Base-by-base conservation (phyloP, 2,888 invertebrate species). In the Serripes groenlandicus region DNA sequence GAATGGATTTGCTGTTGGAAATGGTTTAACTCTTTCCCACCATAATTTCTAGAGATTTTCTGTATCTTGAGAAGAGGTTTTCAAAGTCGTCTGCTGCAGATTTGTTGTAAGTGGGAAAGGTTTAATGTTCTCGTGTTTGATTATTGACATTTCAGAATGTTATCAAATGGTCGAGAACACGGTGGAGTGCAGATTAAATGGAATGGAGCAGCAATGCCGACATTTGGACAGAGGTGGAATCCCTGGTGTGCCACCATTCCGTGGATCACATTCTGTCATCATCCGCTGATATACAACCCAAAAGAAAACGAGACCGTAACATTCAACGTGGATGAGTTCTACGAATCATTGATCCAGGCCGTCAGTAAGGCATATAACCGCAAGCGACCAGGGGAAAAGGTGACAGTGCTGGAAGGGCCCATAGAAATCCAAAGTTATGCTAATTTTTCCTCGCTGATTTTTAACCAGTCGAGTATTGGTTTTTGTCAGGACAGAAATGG, bases 401-500 rank as follows among this genome's bases (percentile, higher is more conserved):
- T 93, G 66, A 91, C 90, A 2, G 89, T 93, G 0, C 75, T 91
- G 5, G 93, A 94, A 74, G 91, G 90, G 0, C 92, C 93, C 3
- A 97, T 98, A 75, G 95, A 97, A 18, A 96, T 98, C 87, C 97
- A 97, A 92, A 97, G 97, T 93, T 98, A 98, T 92, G 96, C 97
- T 21, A 97, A 97, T 5, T 94, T 98, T 56, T 96, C 97, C 15
- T 97, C 97, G 3, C 94, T 97, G 60, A 96, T 98, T 7, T 94
- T 97, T 93, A 98, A 98, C 95, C 97, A 97, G 91, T 97, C 97
- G 89, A 96, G 96, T 87, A 95, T 98, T 93, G 98, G 98, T 1
- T 98, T 97, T 95, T 97, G 97, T 95, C 97, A 97, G 95, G 97
- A 97, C 82, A 96, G 98, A 88, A 97, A 97, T 88, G 97, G 97